Percentiles rank a stretch among this genome's conserved stretches.
Evolutionary conservation across 2,888 invertebrate species (phyloP).

Genomic region (Carterocephalus palaemon): DNA sequence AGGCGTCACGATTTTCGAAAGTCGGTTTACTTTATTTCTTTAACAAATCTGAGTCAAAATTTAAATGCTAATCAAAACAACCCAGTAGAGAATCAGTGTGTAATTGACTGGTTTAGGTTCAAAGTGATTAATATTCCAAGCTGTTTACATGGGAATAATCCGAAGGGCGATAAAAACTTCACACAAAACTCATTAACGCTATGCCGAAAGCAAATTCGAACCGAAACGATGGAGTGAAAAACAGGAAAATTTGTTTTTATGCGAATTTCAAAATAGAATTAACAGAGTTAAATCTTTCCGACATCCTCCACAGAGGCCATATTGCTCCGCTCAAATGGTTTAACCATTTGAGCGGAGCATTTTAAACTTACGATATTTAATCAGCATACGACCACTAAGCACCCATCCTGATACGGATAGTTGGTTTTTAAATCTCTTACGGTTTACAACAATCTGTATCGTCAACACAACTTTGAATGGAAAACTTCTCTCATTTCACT

Average conservation of each 20-base stretch:
- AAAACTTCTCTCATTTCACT: conserved; percentile 47
- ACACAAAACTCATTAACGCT: conserved; percentile 26
- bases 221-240: conserved; percentile 23
- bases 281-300: too few relatives aligned
- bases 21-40: too few relatives aligned
- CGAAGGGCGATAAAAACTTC: conserved; percentile 19
- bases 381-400: too few relatives aligned
- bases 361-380: too few relatives aligned
- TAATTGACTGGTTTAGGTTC: conserved; percentile 16
- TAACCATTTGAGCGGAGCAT: too few relatives aligned
- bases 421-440: not conserved
- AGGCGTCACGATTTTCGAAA: too few relatives aligned
- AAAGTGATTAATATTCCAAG: conserved; percentile 18
- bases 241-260: not conserved
- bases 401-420: too few relatives aligned
- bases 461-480: conserved; percentile 33
- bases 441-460: conserved; percentile 24
- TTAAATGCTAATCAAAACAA: conserved; percentile 5
- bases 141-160: conserved; percentile 22
- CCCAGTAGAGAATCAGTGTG: conserved; percentile 7
- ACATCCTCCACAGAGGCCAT: too few relatives aligned
- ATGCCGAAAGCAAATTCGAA: conserved; percentile 23
- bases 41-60: too few relatives aligned
- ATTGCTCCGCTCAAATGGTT: too few relatives aligned
- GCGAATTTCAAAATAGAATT: too few relatives aligned